A percentile compares a stretch with the other conserved stretches of the same genome.
These are phyloP conservation scores for Podarcis muralis DNA, from an alignment of 2,113 vertebrate genomes.

Conservation along the genomic window DNA sequence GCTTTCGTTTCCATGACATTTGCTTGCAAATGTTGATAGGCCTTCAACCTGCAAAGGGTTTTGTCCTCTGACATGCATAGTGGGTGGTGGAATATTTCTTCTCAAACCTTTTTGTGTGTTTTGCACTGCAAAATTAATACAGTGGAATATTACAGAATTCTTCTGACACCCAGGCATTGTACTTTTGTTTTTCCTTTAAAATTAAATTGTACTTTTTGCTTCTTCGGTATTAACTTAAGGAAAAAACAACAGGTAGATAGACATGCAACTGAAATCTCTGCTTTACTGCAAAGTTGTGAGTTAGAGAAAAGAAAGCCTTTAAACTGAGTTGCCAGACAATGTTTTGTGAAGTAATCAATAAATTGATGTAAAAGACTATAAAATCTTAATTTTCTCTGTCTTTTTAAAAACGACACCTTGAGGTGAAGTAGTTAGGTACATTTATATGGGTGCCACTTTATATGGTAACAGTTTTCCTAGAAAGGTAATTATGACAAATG, in stretches of 20 bases:
- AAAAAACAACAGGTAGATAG: background rate
- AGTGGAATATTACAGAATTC: slow-evolving; percentile 35
- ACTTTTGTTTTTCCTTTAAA: background rate
- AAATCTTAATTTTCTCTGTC: slow-evolving; percentile 29
- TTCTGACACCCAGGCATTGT: background rate
- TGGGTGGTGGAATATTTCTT: slow-evolving; percentile 56
- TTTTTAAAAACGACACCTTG: background rate
- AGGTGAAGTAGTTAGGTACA: background rate
- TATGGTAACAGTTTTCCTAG: background rate
- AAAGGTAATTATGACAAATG: background rate
- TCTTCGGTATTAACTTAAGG: no score
- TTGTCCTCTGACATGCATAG: slow-evolving; percentile 65
- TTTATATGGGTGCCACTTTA: background rate
- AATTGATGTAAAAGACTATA: slow-evolving; percentile 36
- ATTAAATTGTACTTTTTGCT: background rate
- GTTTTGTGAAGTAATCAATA: slow-evolving; percentile 19
- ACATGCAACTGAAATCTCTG: background rate
- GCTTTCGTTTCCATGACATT: slow-evolving; percentile 83
- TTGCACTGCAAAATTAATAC: slow-evolving; percentile 31
- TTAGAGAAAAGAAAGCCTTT: background rate
- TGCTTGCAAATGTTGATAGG: slow-evolving; percentile 74
- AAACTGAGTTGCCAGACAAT: background rate
- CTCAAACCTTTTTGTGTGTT: slow-evolving; percentile 26
- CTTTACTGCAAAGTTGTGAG: background rate
- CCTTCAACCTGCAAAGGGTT: slow-evolving; percentile 66